phyloP scores from a whole-genome alignment of 2,888 invertebrate genomes.

The Drosophila tanythrix region DNA sequence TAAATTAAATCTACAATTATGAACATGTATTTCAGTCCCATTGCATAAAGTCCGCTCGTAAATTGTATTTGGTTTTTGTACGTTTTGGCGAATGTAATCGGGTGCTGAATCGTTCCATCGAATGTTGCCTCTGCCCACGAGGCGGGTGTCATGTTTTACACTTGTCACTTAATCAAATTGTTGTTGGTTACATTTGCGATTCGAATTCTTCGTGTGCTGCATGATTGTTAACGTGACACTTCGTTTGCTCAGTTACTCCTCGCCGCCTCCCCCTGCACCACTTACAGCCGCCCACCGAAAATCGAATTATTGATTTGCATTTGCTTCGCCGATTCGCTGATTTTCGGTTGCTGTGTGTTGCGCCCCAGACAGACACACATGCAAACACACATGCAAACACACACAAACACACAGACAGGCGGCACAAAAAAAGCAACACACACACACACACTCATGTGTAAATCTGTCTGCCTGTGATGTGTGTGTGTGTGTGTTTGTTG shows the following conservation, averaged over 20 bases:
- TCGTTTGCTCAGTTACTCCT: constrained; percentile 5
- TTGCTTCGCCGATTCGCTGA: constrained; percentile 47
- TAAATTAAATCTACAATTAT: neutral
- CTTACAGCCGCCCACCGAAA: constrained; percentile 20
- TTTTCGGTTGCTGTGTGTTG: constrained; percentile 57
- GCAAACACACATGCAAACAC: constrained; percentile 49
- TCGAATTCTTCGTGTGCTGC: constrained; percentile 14
- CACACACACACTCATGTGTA: neutral
- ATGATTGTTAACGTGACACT: constrained; percentile 24
- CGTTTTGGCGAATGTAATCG: neutral
- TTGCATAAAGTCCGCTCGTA: neutral
- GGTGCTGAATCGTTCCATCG: neutral
- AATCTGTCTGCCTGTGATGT: constrained; percentile 16
- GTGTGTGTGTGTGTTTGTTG: constrained; percentile 20
- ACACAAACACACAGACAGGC: constrained; percentile 15
- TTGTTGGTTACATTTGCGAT: constrained; percentile 33
- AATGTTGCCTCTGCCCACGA: constrained; percentile 23
- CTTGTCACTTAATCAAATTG: constrained; percentile 62
- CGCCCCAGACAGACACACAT: constrained; percentile 41
- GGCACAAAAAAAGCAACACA: constrained; percentile 2
- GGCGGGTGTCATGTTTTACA: constrained; percentile 59
- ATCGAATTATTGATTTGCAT: constrained; percentile 75
- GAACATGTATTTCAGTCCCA: neutral
- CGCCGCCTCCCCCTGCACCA: neutral
- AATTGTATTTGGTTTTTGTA: neutral